Evolutionary conservation across 2,888 invertebrate genomes (phyloP).

Genomic region (Stenoptilia bipunctidactyla): DNA sequence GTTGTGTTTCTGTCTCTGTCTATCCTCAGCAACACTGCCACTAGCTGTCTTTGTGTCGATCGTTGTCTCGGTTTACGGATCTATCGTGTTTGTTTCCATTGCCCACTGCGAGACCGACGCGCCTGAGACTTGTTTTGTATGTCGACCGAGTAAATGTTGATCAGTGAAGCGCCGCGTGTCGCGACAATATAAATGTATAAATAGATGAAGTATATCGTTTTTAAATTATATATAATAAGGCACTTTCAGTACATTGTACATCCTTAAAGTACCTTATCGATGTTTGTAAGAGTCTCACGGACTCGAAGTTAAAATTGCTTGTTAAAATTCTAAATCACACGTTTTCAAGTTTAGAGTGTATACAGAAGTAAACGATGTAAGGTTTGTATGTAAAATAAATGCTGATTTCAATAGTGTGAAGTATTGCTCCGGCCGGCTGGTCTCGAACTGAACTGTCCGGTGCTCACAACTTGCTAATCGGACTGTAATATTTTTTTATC

Average conservation of each 20-base stretch:
- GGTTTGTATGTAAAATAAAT: too few relatives aligned
- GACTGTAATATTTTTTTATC: constrained; percentile 70
- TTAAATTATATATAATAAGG: constrained; percentile 40
- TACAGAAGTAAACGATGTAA: constrained; percentile 24
- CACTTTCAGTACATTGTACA: constrained; percentile 40
- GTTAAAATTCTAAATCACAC: constrained; percentile 51
- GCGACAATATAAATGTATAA: constrained; percentile 37
- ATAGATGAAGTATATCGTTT: constrained; percentile 51
- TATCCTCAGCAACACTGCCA: constrained; percentile 6
- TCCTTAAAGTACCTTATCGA: constrained; percentile 37
- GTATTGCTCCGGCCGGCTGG: too few relatives aligned
- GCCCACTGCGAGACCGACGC: not conserved
- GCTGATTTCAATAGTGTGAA: too few relatives aligned
- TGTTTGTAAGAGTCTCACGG: constrained; percentile 17
- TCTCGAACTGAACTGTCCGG: too few relatives aligned
- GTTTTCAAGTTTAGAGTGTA: constrained; percentile 51
- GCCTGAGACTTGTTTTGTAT: not conserved
- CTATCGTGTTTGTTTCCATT: too few relatives aligned
- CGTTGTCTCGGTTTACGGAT: too few relatives aligned
- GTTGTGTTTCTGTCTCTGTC: constrained; percentile 7
- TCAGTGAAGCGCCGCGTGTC: not conserved
- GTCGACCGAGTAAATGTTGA: too few relatives aligned
- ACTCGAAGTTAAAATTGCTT: constrained; percentile 44
- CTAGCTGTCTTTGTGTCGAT: not conserved
- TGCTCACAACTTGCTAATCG: constrained; percentile 28